A percentile compares a stretch with the other conserved stretches of the same genome.
Evolutionary conservation across 30 jellyfish, hydroid and myxozoan genomes (phyloP).

Genomic region (Euphysa ruthae): DNA sequence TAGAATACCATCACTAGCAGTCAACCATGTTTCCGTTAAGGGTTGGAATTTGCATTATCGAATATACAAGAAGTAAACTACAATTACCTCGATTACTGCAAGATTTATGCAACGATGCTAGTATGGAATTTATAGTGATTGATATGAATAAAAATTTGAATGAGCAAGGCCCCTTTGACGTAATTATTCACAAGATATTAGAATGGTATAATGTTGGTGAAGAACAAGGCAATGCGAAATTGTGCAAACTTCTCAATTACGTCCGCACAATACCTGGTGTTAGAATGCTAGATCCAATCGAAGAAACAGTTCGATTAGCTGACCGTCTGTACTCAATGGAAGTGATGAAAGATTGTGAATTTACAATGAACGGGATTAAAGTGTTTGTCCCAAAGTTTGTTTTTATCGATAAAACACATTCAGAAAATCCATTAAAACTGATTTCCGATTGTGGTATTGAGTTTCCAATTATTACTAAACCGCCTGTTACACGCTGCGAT

Average conservation of each 20-base stretch:
- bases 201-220: slow-evolving; percentile 62
- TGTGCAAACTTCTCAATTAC: slow-evolving; percentile 24
- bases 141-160: slow-evolving; percentile 43
- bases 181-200: slow-evolving; percentile 70
- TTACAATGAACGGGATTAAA: slow-evolving; percentile 37
- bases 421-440: slow-evolving; percentile 14
- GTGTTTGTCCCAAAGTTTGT: slow-evolving; percentile 76
- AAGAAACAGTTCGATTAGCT: slow-evolving; percentile 32
- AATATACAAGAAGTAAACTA: slow-evolving; percentile 42
- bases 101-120: slow-evolving; percentile 34
- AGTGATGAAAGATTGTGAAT: slow-evolving; percentile 47
- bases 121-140: slow-evolving; percentile 57
- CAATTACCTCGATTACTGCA: slow-evolving; percentile 42
- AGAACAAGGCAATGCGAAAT: slow-evolving; percentile 41
- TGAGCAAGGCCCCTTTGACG: slow-evolving; percentile 87
- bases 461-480: slow-evolving; percentile 64
- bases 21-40: slow-evolving; percentile 47
- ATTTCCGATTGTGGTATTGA: slow-evolving; percentile 23
- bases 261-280: slow-evolving; percentile 2
- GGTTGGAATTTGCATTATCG: slow-evolving; percentile 70
- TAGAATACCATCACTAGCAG: too few species aligned
- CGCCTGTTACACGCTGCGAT: slow-evolving; percentile 69
- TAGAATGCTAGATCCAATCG: slow-evolving; percentile 52
- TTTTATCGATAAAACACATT: slow-evolving; percentile 18
- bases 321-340: slow-evolving; percentile 50